These are phyloP conservation scores for Ephialtes manifestator DNA, from an alignment of 2,888 invertebrate genomes.

Conservation along the genomic window DNA sequence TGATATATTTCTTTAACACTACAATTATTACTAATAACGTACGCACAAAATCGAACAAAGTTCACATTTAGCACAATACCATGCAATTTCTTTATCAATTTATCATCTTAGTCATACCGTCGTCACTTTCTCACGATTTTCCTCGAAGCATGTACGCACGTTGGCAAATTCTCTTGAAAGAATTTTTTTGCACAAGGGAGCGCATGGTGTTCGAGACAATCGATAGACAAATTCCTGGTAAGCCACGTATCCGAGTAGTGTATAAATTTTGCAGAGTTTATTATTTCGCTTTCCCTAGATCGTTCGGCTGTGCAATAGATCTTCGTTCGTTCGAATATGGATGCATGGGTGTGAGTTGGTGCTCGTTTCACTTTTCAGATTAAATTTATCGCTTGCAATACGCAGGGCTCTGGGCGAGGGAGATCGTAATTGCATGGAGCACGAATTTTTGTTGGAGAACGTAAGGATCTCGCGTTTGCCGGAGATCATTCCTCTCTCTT, in stretches of 20 bases:
- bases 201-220: not conserved
- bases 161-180: constrained; percentile 13
- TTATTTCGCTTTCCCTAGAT: constrained; percentile 5
- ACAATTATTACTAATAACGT: not conserved
- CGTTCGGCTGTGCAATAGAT: constrained; percentile 1
- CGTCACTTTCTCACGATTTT: constrained; percentile 18
- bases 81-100: not conserved
- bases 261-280: not conserved
- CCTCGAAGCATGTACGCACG: constrained; percentile 4
- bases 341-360: not conserved
- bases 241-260: not conserved
- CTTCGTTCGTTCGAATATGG: constrained; percentile 15
- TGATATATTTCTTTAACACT: not conserved
- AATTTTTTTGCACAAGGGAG: not conserved
- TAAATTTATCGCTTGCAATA: constrained; percentile 31
- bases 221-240: constrained; percentile 13
- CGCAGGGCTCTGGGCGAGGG: not conserved
- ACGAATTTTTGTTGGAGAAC: not conserved
- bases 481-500: not conserved
- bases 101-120: not conserved
- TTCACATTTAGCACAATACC: not conserved
- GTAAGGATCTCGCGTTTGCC: constrained; percentile 3
- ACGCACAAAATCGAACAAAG: not conserved
- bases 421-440: constrained; percentile 4
- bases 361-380: constrained; percentile 24